Percentiles rank a stretch among this genome's conserved stretches.
Evolutionary conservation across 2,888 invertebrate genomes (phyloP).

Genomic region (Phaonia tiefii): DNA sequence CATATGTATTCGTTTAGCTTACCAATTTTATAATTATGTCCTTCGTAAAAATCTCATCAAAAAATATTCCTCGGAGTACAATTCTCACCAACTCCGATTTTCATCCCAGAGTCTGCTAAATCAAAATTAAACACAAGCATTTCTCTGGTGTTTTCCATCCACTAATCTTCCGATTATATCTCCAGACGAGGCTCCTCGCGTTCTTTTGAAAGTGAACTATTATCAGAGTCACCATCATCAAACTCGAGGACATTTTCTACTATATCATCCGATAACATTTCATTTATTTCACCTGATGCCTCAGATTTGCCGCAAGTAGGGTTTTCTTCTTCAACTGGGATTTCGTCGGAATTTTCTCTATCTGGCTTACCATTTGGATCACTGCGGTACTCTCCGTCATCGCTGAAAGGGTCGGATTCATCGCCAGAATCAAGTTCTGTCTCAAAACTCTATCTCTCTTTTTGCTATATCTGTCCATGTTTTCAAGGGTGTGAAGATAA

Average conservation of each 20-base stretch:
- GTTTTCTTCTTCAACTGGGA: background rate
- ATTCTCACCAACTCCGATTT: background rate
- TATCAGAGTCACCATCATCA: constrained; percentile 30
- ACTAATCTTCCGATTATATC: constrained; percentile 10
- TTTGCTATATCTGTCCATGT: too few species aligned
- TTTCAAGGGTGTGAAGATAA: too few species aligned
- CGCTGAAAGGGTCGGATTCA: too few species aligned
- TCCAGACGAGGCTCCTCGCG: background rate
- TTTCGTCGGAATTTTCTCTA: constrained; percentile 20
- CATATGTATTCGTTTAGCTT: too few species aligned
- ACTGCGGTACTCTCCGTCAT: constrained; percentile 39
- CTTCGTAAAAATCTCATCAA: constrained; percentile 27
- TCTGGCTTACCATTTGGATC: constrained; percentile 29
- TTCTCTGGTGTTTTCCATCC: constrained; percentile 6
- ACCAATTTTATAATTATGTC: constrained; percentile 35
- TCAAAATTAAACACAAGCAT: constrained; percentile 32
- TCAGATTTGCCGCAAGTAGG: constrained; percentile 13
- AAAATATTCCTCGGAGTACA: too few species aligned
- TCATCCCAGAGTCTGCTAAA: background rate
- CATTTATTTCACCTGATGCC: background rate
- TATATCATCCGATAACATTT: constrained; percentile 7
- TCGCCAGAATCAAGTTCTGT: constrained; percentile 22
- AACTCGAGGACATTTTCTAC: constrained; percentile 6
- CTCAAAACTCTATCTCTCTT: constrained; percentile 27
- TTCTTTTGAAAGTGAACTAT: constrained; percentile 11